phyloP scores from a whole-genome alignment of 1,140 invertebrate genomes.

The Drosophila malerkotliana region DNA sequence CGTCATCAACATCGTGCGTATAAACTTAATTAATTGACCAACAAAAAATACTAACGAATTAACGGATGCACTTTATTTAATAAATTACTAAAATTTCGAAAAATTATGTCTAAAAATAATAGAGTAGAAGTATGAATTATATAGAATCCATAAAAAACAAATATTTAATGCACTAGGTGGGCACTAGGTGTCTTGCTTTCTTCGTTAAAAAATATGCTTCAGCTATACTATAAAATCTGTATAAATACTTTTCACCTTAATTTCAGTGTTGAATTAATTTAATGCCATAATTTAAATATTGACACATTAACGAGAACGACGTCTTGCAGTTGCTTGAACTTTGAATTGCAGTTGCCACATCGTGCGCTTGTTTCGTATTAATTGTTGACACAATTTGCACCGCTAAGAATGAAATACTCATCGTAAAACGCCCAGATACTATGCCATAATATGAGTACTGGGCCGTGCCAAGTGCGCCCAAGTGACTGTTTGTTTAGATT shows the following conservation, averaged over 20 bases:
- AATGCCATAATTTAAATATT: slow-evolving; percentile 63
- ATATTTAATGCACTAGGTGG: not conserved
- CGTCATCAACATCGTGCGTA: slow-evolving; percentile 30
- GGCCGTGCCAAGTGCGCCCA: slow-evolving; percentile 25
- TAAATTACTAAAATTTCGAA: no score
- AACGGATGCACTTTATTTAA: no score
- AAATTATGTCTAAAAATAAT: no score
- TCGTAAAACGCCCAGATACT: slow-evolving; percentile 18
- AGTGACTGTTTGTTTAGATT: slow-evolving; percentile 41
- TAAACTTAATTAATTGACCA: slow-evolving; percentile 7
- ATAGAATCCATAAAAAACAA: no score
- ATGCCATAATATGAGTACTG: slow-evolving; percentile 14
- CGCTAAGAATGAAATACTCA: slow-evolving; percentile 29
- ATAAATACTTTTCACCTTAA: slow-evolving; percentile 25
- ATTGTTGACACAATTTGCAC: slow-evolving; percentile 36
- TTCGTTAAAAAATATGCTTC: slow-evolving; percentile 40
- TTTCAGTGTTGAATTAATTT: slow-evolving; percentile 43
- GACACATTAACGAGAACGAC: slow-evolving; percentile 58
- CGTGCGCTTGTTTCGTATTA: slow-evolving; percentile 23
- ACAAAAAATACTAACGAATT: no score
- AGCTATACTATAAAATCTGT: slow-evolving; percentile 33
- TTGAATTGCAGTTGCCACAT: slow-evolving; percentile 43
- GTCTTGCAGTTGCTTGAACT: slow-evolving; percentile 60
- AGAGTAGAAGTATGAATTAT: no score
- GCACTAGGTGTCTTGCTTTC: slow-evolving; percentile 49